Evolutionary conservation across 2,113 vertebrate genomes (phyloP), one percentile per base, ranked within the genome.

Genomic region (Donacobius atricapilla): DNA sequence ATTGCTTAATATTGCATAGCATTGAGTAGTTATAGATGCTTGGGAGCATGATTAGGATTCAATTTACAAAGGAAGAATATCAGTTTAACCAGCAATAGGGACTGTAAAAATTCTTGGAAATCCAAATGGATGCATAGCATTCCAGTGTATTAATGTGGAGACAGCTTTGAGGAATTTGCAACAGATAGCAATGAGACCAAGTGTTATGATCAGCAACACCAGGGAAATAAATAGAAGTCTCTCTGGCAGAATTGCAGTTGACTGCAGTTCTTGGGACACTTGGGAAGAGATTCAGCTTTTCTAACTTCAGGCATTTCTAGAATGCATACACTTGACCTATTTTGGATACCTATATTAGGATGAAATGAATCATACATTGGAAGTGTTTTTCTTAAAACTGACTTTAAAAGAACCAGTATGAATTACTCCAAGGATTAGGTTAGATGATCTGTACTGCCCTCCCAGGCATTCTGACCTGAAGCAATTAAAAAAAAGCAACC

Each of bases 291-390:
- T 61, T 91, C 70, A 76, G 82, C 82, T 90, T 82, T 69, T 92
- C 63, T 92, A 85, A 90, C 72, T 90, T 78, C 56, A 87, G 76
- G 83, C 89, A 71, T 81, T 92, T 92, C 86, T 92, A 78, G 93
- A 93, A 93, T 89, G 72, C 76, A 81, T 75, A 51, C 31, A 76
- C 51, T 94, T 94, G 86, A 89, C 93, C 86, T 93, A 15, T 90
- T 96, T 97, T 81, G 47, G 30, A n/a, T 89, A 56, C 56, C 86
- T 94, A 56, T 81, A 83, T 92, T 87, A 75, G 71, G 72, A 78
- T 70, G 68, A 86, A 71, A 66, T 78, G 56, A 95, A 51, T 90
- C 83, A 81, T 14, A 1, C 42, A 31, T 54, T 83, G 71, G 35
- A 95, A 89, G 47, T 47, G 42, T 71, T 61, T 92, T 94, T 83